Conservation (phyloP, 2,113 vertebrate species). For the Rallus limicola region DNA sequence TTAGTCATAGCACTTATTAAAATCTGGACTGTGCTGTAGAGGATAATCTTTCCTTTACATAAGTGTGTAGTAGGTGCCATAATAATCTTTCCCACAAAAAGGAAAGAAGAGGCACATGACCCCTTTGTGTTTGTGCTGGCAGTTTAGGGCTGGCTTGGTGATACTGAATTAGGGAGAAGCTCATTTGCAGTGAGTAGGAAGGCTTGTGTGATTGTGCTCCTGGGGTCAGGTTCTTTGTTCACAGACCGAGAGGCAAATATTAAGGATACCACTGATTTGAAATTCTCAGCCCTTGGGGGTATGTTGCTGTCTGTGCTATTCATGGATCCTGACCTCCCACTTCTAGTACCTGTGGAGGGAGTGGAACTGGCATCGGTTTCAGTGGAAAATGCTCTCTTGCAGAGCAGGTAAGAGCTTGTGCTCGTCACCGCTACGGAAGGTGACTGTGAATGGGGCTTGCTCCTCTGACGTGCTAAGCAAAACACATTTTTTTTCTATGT, state of each 20-base stretch:
- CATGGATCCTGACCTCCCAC: neutral
- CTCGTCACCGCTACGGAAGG: neutral
- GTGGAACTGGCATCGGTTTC: neutral
- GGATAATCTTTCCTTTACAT: neutral
- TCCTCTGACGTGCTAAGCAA: neutral
- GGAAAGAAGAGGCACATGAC: neutral
- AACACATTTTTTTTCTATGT: neutral
- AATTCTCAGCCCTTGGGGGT: neutral
- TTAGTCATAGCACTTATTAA: neutral
- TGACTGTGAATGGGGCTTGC: neutral
- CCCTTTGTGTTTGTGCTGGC: neutral
- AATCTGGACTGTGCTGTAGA: neutral
- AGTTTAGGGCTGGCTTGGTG: neutral
- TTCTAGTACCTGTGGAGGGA: neutral
- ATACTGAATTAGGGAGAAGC: neutral
- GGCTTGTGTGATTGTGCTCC: neutral
- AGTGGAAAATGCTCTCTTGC: neutral
- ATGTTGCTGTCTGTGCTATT: neutral
- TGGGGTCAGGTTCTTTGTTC: neutral
- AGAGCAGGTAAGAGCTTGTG: neutral
- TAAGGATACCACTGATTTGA: neutral
- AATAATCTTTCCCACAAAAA: neutral
- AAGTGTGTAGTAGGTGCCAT: neutral
- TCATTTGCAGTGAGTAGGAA: neutral
- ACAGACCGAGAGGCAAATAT: neutral